phyloP scores from a whole-genome alignment of 1,140 invertebrate species.

The Lanistes nyassanus region DNA sequence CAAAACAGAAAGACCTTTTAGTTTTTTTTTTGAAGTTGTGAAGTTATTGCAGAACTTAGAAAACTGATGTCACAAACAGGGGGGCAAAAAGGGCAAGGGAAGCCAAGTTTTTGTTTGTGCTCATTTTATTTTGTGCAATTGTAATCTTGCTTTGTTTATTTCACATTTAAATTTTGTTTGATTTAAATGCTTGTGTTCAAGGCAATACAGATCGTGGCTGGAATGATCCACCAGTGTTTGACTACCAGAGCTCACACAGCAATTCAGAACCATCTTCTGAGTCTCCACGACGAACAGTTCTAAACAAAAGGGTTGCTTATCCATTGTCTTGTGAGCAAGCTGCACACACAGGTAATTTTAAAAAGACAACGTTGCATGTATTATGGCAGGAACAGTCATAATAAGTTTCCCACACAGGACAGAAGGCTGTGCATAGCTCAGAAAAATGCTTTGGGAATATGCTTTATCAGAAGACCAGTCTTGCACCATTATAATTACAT shows the following conservation, averaged over 20 bases:
- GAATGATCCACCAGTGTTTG: constrained; percentile 61
- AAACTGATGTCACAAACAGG: too few relatives aligned
- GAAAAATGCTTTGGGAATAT: too few relatives aligned
- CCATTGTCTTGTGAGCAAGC: constrained; percentile 22
- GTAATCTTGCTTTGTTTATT: neutral
- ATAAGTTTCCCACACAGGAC: neutral
- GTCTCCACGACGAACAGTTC: constrained; percentile 30
- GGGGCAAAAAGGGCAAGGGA: too few relatives aligned
- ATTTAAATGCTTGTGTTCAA: constrained; percentile 26
- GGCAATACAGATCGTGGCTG: constrained; percentile 56
- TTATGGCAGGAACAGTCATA: neutral
- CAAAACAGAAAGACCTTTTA: too few relatives aligned
- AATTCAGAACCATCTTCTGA: neutral
- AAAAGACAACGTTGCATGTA: too few relatives aligned
- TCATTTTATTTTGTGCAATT: too few relatives aligned
- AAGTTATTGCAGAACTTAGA: too few relatives aligned
- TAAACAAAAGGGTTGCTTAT: constrained; percentile 54
- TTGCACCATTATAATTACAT: too few relatives aligned
- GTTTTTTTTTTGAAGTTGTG: too few relatives aligned
- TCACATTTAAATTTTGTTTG: neutral
- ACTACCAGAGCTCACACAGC: constrained; percentile 26
- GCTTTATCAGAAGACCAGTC: too few relatives aligned
- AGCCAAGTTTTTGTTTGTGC: too few relatives aligned
- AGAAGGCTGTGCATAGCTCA: too few relatives aligned
- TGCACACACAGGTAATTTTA: neutral